A percentile compares a stretch with the other conserved stretches of the same genome.
Evolutionary conservation across 2,797 vertebrate genomes (phyloP).

Genomic region (Acrossocheilus wenchowensis): DNA sequence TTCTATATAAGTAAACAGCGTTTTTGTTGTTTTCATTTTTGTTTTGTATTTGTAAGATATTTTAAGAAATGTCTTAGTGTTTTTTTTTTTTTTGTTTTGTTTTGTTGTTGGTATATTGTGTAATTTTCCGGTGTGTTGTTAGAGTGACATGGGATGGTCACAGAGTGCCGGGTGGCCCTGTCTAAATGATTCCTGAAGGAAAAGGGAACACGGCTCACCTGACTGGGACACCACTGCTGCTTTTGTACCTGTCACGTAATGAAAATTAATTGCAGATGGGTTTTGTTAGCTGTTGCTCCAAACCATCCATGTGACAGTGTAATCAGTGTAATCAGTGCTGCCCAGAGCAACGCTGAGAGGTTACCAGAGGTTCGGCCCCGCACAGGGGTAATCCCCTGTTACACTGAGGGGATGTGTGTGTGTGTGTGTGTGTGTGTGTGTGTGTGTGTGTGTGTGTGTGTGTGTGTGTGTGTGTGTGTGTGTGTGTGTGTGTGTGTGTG

Average conservation of each 20-base stretch:
- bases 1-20: no score
- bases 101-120: no score
- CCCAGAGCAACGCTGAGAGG: background rate
- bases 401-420: background rate
- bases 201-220: background rate
- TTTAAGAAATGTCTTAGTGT: no score
- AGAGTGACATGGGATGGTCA: background rate
- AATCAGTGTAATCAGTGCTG: slow-evolving; percentile 41
- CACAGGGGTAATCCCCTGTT: background rate
- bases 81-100: no score
- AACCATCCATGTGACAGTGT: background rate
- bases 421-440: background rate
- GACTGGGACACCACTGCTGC: background rate
- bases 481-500: background rate
- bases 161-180: background rate
- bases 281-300: background rate
- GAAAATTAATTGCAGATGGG: background rate
- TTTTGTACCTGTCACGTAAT: background rate
- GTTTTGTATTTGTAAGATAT: no score
- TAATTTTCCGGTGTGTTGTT: background rate
- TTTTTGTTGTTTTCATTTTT: no score
- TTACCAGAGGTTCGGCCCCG: background rate
- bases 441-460: no score
- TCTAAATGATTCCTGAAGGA: background rate
- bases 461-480: background rate